Evolutionary conservation across 2,888 invertebrate species (phyloP).

Genomic region (Drosophila cyrtoloma): DNA sequence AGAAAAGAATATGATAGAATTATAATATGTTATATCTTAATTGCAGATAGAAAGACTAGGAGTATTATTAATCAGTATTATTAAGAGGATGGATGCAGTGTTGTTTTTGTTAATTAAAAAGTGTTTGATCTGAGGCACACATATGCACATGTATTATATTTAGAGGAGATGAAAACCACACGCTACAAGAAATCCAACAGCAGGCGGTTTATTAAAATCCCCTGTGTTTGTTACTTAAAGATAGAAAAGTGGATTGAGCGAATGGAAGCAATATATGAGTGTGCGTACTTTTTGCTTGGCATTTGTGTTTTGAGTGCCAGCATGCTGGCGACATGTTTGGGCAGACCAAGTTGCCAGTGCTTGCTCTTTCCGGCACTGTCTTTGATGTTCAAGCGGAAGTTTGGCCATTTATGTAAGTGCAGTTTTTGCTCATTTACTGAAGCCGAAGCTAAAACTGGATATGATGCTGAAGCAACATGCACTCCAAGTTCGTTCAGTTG

Average conservation of each 20-base stretch:
- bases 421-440: constrained; percentile 67
- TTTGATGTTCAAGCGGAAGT: constrained; percentile 54
- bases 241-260: constrained; percentile 1
- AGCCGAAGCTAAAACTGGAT: constrained; percentile 31
- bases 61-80: neutral
- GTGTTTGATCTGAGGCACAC: too few species aligned
- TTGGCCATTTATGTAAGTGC: constrained; percentile 47
- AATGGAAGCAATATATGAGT: neutral
- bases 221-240: neutral
- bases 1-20: neutral
- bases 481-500: constrained; percentile 13
- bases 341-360: constrained; percentile 37
- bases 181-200: neutral
- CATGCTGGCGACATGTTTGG: constrained; percentile 57
- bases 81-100: neutral
- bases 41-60: neutral
- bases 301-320: constrained; percentile 51
- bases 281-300: constrained; percentile 34
- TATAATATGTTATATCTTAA: neutral
- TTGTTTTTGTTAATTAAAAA: neutral
- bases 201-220: constrained; percentile 21
- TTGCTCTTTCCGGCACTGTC: constrained; percentile 50
- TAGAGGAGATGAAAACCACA: neutral
- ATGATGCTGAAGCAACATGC: constrained; percentile 14
- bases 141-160: neutral